Evolutionary conservation across 1,140 invertebrate species (phyloP), one percentile per base, ranked within the genome.

Genomic region (Eumaeus atala): DNA sequence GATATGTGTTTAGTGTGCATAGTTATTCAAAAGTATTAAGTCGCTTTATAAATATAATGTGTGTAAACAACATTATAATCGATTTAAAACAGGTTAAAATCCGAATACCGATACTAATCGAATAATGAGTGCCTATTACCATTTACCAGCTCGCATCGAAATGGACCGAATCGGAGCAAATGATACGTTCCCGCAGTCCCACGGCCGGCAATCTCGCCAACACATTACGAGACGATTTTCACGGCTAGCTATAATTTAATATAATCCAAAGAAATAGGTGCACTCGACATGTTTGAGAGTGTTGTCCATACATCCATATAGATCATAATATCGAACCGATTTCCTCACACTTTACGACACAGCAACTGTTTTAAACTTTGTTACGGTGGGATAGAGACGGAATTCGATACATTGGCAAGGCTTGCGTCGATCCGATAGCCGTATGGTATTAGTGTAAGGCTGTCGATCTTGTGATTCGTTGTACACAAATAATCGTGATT

Each of bases 201-300:
- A 85, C 80, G 81, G 36, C 71, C 67, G 62, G 58, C 70, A 76
- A 80, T 79, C 75, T 16, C 64, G 60, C 68, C 79, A 74, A 86
- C 83, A 86, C 83, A 84, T 86, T 86, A 86, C 79, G 57, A 64
- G 72, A 73, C 81, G 72, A 82, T 84, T 84, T 83, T 86, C 83
- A 86, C 83, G 78, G 80, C 80, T 86, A 64, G 71, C 74, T 79
- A 75, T 86, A 86, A 86, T 86, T 86, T 86, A 86, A 84, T 85
- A 86, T 86, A 83, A 86, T 84, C 83, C 80, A 86, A 86, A 86
- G 80, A 74, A 86, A 84, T 86, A 84, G 80, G 66, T 82, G 72
- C 72, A 78, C 64, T 84, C 73, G 70, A 66, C 59, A 64, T 69
- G 66, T 68, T 50, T 56, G 47, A 49, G 44, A 54, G 66, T 12